phyloP scores from a whole-genome alignment of 2,113 vertebrate species.

The Proterorhinus semilunaris region DNA sequence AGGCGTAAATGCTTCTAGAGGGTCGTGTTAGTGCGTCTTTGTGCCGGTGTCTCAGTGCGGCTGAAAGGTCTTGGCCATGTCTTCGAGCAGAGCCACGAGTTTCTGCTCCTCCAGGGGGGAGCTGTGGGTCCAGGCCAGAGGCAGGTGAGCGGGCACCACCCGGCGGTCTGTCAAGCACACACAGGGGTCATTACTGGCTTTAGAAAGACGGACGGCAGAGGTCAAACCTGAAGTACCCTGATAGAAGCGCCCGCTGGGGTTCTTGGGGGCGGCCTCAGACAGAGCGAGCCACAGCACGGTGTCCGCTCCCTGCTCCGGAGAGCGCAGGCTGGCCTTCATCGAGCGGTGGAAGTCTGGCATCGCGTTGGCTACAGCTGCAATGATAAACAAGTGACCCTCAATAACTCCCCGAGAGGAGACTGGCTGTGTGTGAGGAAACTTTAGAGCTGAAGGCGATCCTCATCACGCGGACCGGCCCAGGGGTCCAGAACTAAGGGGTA shows the following conservation, averaged over 20 bases:
- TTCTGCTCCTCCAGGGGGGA: conserved; percentile 77
- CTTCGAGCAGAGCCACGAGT: conserved; percentile 77
- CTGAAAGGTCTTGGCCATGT: conserved; percentile 76
- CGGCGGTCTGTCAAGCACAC: conserved; percentile 67
- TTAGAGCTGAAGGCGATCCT: too few species aligned
- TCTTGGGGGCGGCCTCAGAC: conserved; percentile 65
- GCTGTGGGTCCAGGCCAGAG: conserved; percentile 79
- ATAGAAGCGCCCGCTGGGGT: conserved; percentile 74
- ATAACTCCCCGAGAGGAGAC: neutral
- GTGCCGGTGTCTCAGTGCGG: conserved; percentile 63
- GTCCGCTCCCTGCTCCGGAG: conserved; percentile 78
- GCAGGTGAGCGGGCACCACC: conserved; percentile 74
- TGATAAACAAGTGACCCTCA: neutral
- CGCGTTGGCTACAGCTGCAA: conserved; percentile 71
- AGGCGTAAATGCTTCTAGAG: neutral
- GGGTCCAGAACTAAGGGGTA: too few species aligned
- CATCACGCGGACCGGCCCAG: too few species aligned
- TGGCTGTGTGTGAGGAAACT: too few species aligned
- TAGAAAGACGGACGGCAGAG: too few species aligned
- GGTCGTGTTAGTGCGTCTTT: conserved; percentile 28
- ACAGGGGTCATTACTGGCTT: neutral
- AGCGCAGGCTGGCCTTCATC: conserved; percentile 77
- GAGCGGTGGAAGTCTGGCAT: conserved; percentile 81
- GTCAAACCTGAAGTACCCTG: conserved; percentile 60
- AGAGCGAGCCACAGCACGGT: conserved; percentile 77